Percentiles rank a stretch among this genome's conserved stretches.
These are phyloP conservation scores for Phorcus lineatus DNA, from an alignment of 2,888 invertebrate genomes.

Conservation along the genomic window DNA sequence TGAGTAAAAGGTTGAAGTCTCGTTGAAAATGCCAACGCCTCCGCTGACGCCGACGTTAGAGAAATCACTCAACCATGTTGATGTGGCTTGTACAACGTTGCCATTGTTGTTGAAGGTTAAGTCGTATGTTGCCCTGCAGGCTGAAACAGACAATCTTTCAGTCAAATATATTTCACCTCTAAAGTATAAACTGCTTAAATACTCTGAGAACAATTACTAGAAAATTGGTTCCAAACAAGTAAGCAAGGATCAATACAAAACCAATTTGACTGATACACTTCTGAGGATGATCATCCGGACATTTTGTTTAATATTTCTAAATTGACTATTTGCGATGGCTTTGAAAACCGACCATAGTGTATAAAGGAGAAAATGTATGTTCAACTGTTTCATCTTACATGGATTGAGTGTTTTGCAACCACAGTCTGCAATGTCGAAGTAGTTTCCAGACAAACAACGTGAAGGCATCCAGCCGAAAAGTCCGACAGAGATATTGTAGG, in stretches of 20 bases:
- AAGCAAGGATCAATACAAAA: too few species aligned
- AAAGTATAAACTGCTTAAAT: too few species aligned
- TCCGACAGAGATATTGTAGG: background rate
- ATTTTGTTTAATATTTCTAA: too few species aligned
- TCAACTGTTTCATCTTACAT: background rate
- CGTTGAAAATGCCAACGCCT: background rate
- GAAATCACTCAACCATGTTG: background rate
- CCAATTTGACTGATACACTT: too few species aligned
- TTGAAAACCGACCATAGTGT: too few species aligned
- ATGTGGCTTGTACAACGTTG: slow-evolving; percentile 14
- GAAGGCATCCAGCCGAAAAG: background rate
- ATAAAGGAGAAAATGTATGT: too few species aligned
- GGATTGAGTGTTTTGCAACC: background rate
- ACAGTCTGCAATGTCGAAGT: background rate
- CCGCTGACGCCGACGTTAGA: background rate
- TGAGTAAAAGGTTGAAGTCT: background rate
- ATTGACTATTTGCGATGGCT: too few species aligned
- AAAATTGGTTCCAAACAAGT: too few species aligned
- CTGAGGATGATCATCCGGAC: too few species aligned
- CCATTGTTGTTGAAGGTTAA: slow-evolving; percentile 12
- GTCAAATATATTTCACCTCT: too few species aligned
- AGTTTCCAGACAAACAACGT: background rate
- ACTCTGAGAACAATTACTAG: too few species aligned
- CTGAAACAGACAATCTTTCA: background rate
- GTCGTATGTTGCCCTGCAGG: background rate